A percentile compares a stretch with the other conserved stretches of the same genome.
Conservation (phyloP, 2,797 vertebrate genomes). For the Florisuga fusca region DNA sequence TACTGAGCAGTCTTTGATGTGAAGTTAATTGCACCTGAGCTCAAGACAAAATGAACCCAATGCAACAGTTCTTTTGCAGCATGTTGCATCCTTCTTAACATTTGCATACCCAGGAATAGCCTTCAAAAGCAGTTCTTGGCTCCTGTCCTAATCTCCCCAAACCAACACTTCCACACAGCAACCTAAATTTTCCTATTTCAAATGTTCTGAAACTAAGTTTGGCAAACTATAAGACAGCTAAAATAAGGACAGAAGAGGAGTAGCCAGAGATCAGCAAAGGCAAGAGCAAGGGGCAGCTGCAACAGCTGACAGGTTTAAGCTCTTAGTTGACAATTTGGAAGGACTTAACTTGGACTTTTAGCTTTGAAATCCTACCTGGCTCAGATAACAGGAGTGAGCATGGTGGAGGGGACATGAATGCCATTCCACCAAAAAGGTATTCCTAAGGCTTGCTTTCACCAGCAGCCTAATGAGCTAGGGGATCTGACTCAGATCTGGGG, state of each 20-base stretch:
- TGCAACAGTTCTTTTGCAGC: neutral
- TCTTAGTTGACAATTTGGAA: neutral
- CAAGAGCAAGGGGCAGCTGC: conserved; percentile 5
- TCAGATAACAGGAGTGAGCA: conserved; percentile 45
- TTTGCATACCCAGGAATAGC: neutral
- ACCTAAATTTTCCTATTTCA: neutral
- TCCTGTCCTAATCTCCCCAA: neutral
- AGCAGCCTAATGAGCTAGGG: neutral
- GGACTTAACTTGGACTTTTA: conserved; percentile 71
- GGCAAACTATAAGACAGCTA: neutral
- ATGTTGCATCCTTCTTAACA: neutral
- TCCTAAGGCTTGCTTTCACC: neutral
- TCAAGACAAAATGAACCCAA: conserved; percentile 5
- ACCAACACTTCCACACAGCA: neutral
- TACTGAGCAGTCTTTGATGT: conserved; percentile 1
- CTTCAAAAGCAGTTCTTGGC: neutral
- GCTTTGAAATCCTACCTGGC: conserved; percentile 60
- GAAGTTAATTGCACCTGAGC: neutral
- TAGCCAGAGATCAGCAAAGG: conserved; percentile 22
- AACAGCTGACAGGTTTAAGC: neutral
- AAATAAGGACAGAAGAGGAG: neutral
- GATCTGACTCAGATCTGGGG: neutral
- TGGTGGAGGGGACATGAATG: neutral
- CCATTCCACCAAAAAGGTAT: neutral
- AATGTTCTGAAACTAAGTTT: neutral